Evolutionary conservation across 2,797 vertebrate species (phyloP).

Genomic region (Poecilia velifera): DNA sequence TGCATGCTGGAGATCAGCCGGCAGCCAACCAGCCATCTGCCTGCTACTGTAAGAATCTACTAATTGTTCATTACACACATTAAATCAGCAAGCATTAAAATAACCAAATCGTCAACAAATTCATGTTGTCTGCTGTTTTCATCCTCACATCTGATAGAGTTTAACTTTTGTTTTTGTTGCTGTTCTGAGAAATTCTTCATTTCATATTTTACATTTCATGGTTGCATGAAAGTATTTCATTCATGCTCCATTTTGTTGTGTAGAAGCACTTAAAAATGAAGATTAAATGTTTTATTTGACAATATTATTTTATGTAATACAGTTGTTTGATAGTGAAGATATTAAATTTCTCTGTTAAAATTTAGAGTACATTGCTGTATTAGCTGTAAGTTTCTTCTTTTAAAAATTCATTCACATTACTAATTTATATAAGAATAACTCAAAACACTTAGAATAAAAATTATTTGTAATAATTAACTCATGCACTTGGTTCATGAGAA

Average conservation of each 20-base stretch:
- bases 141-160: neutral
- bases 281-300: neutral
- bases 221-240: neutral
- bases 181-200: neutral
- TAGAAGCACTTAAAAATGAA: neutral
- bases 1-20: constrained; percentile 79
- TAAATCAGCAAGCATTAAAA: neutral
- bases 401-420: neutral
- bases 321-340: neutral
- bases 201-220: neutral
- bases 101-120: neutral
- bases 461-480: neutral
- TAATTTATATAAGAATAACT: neutral
- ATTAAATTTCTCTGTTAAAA: neutral
- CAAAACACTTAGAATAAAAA: neutral
- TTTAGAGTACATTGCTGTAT: neutral
- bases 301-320: neutral
- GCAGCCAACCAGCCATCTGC: constrained; percentile 52
- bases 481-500: neutral
- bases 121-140: neutral
- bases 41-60: constrained; percentile 59
- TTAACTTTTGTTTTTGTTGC: neutral
- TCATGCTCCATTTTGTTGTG: neutral
- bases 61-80: neutral
- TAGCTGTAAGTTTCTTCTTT: neutral